phyloP scores from a whole-genome alignment of 2,888 invertebrate species.

The Creontiades dilutus region DNA sequence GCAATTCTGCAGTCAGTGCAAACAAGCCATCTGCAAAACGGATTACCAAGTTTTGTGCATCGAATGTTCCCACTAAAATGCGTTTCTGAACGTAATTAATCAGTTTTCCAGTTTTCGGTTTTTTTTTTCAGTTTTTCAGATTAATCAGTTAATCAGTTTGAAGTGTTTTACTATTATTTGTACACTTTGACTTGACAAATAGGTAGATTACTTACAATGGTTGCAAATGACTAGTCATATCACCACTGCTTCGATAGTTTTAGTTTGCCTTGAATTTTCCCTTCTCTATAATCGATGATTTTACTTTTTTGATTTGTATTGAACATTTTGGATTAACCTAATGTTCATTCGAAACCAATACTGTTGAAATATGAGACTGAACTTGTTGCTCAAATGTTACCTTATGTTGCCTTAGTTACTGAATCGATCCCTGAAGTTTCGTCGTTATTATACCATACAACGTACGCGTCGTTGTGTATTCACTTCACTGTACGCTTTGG shows the following conservation, averaged over 20 bases:
- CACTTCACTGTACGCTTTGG: no score
- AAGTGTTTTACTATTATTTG: background rate
- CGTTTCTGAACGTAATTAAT: background rate
- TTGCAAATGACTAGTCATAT: slow-evolving; percentile 39
- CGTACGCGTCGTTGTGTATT: no score
- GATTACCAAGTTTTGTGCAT: background rate
- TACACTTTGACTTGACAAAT: background rate
- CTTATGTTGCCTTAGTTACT: no score
- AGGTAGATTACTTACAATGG: background rate
- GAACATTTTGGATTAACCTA: background rate
- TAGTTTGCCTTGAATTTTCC: background rate
- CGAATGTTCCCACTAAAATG: background rate
- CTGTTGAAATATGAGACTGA: background rate
- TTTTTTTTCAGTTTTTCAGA: background rate
- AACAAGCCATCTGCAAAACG: background rate
- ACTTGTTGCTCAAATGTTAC: slow-evolving; percentile 10
- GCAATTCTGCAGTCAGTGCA: slow-evolving; percentile 1
- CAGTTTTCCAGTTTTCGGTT: background rate
- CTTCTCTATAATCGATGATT: background rate
- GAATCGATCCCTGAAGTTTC: no score
- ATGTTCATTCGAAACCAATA: background rate
- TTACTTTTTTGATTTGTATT: background rate
- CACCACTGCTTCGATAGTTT: background rate
- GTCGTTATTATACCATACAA: no score
- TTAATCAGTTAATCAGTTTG: no score